Conservation (phyloP, 2,888 invertebrate genomes). For the Amphimallon solstitiale region DNA sequence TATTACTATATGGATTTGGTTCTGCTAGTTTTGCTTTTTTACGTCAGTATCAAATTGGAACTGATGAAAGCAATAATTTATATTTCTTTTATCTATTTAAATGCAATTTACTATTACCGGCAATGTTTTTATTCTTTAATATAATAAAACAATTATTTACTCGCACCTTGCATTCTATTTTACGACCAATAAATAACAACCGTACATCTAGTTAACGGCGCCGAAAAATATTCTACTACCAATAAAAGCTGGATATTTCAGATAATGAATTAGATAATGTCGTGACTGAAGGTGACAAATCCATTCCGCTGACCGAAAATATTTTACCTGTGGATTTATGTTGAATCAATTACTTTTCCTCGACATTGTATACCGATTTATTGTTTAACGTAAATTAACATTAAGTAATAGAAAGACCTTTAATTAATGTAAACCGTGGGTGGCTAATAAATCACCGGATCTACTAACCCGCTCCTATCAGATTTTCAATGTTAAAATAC, state of each 20-base stretch:
- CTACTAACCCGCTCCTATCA: neutral
- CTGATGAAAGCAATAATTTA: too few relatives aligned
- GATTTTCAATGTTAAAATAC: neutral
- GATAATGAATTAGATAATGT: neutral
- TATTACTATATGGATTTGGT: too few relatives aligned
- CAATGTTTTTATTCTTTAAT: too few relatives aligned
- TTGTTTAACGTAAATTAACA: neutral
- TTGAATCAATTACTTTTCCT: neutral
- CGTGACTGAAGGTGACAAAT: slow-evolving; percentile 8
- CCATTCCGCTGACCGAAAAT: neutral
- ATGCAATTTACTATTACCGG: too few relatives aligned
- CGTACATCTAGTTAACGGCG: too few relatives aligned
- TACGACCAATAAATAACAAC: too few relatives aligned
- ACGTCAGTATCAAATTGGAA: too few relatives aligned
- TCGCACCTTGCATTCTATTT: too few relatives aligned
- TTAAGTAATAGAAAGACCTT: slow-evolving; percentile 1
- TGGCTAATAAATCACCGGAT: neutral
- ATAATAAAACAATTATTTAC: too few relatives aligned
- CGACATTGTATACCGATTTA: neutral
- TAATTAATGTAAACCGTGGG: slow-evolving; percentile 4
- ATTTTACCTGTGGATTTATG: neutral
- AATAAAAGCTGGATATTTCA: neutral
- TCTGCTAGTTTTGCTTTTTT: too few relatives aligned
- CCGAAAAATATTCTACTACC: neutral
- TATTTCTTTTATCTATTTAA: too few relatives aligned